phyloP scores from a whole-genome alignment of 2,888 invertebrate species.

The Lasius fuliginosus region DNA sequence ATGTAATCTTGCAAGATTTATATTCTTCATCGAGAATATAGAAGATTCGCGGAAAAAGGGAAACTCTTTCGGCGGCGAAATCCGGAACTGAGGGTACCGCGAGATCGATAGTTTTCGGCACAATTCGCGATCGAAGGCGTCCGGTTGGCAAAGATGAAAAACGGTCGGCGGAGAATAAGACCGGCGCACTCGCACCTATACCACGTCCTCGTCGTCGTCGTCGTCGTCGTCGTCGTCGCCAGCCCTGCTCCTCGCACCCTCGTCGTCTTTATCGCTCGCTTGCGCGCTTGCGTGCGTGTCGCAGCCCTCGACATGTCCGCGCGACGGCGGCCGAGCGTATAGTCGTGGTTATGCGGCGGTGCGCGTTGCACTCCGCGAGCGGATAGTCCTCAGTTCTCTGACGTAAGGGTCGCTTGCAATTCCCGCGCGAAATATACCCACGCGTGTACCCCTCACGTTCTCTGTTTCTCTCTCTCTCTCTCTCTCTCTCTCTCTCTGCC shows the following conservation, averaged over 20 bases:
- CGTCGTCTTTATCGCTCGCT: constrained; percentile 21
- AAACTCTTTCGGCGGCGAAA: background rate
- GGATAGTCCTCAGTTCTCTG: constrained; percentile 56
- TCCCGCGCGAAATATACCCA: constrained; percentile 42
- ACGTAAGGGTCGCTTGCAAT: constrained; percentile 44
- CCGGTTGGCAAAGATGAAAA: background rate
- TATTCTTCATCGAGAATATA: background rate
- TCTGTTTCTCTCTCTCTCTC: constrained; percentile 2
- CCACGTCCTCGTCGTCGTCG: constrained; percentile 2
- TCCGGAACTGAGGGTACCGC: background rate
- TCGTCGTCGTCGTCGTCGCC: constrained; percentile 51
- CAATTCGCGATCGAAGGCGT: constrained; percentile 28
- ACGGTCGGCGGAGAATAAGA: constrained; percentile 1
- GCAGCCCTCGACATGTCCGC: constrained; percentile 81
- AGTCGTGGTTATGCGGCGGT: constrained; percentile 78
- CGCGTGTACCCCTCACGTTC: constrained; percentile 20
- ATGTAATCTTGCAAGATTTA: background rate
- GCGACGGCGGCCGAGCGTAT: constrained; percentile 68
- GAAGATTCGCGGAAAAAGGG: background rate
- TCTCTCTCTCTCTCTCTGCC: background rate
- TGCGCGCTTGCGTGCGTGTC: constrained; percentile 76
- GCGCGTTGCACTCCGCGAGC: constrained; percentile 70
- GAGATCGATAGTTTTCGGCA: constrained; percentile 44
- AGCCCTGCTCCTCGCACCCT: constrained; percentile 28
- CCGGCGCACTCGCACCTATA: background rate